Base-by-base conservation (phyloP, 1,140 invertebrate species). In the Pogonognathellus flavescens region DNA sequence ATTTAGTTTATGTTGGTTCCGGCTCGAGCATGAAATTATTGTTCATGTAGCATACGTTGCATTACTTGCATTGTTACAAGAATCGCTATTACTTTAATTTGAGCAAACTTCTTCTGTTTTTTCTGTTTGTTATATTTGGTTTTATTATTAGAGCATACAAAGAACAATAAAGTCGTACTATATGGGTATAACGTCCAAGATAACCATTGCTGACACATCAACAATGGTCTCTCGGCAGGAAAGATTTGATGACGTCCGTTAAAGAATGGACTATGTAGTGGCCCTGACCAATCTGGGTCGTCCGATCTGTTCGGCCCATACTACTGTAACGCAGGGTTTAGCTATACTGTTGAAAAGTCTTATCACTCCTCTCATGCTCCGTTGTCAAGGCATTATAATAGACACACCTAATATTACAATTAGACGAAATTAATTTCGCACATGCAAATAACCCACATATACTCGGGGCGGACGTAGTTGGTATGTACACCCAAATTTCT, bases 171-270 rank as follows among this genome's bases (percentile, higher is more conserved):
- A 41, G 25, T 76, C n/a, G 49, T 76, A 16, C 16, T 5, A 49
- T 49, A 31, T 31, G 70, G 49, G 70, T 25, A 22, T 70, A 70
- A 70, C 62, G 22, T 70, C 22, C 62, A 22, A 70, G 41, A n/a
- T 76, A 76, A 76, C 70, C 70, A 76, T 76, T 16, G 25, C 70
- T 76, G 49, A 76, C 49, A 76, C 70, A 31, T 76, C 70, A 76
- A 76, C 70, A 76, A 76, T 76, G 70, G 14, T 11, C 70, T 76
- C 70, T 76, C 70, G 49, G 70, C 70, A 16, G 25, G 70, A 5
- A 41, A 76, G 49, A 31, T 76, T 49, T 50, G 70, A 31, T 76
- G 70, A 76, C 70, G 49, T 31, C 70, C 70, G n/a, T 14, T 49
- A 76, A 76, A 76, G 70, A 76, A 76, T 76, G 70, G 70, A 31